Percentiles rank a stretch among this genome's conserved stretches.
These are phyloP conservation scores for Andrena chrysosceles DNA, from an alignment of 2,888 invertebrate species.

Conservation along the genomic window DNA sequence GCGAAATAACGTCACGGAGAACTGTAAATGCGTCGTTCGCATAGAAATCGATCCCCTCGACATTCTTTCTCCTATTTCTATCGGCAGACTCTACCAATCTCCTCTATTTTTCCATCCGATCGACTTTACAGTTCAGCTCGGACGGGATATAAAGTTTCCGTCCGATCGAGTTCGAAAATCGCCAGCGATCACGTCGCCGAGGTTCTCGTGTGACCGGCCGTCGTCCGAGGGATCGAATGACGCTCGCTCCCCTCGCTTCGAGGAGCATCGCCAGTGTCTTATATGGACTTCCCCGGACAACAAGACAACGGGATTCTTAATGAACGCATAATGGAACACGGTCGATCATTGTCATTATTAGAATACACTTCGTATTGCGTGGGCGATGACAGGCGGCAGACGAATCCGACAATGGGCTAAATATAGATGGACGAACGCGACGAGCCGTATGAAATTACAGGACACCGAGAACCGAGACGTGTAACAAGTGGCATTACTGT, in stretches of 20 bases:
- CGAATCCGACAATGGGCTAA: constrained; percentile 9
- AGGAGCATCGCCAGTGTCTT: neutral
- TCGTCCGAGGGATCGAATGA: neutral
- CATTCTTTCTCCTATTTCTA: neutral
- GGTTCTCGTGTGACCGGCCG: neutral
- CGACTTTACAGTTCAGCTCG: neutral
- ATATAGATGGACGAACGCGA: neutral
- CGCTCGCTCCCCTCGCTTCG: neutral
- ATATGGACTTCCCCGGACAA: neutral
- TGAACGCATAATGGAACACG: constrained; percentile 1
- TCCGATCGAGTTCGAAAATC: constrained; percentile 9
- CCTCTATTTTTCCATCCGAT: constrained; percentile 6
- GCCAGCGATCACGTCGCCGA: neutral
- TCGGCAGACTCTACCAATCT: neutral
- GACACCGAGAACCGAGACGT: neutral
- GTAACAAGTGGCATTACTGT: constrained; percentile 14
- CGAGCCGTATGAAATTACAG: constrained; percentile 3
- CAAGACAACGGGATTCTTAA: neutral
- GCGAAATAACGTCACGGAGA: constrained; percentile 47
- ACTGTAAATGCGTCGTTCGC: constrained; percentile 20
- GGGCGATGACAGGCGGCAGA: neutral
- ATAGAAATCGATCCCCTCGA: constrained; percentile 20
- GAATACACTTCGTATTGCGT: neutral
- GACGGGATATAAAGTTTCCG: neutral
- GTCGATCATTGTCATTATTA: constrained; percentile 5